These are phyloP conservation scores for Dyspetes luteomarginatus DNA, from an alignment of 2,888 invertebrate species.

Conservation along the genomic window DNA sequence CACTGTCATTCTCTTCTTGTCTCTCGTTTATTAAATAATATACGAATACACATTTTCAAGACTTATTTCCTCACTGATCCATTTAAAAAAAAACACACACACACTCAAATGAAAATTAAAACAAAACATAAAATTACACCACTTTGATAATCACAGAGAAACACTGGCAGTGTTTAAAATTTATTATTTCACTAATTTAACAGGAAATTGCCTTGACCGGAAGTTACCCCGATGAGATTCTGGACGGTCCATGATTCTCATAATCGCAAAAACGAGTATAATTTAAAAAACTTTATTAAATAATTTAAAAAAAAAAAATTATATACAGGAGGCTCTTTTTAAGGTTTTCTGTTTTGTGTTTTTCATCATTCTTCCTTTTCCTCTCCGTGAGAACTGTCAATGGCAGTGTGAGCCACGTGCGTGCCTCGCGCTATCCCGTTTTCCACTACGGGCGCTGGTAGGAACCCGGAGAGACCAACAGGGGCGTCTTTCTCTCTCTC, in stretches of 20 bases:
- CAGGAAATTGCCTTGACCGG: neutral
- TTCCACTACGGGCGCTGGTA: constrained; percentile 67
- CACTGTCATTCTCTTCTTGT: too few species aligned
- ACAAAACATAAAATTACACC: too few species aligned
- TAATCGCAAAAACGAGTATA: neutral
- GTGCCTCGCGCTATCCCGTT: constrained; percentile 68
- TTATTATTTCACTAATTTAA: neutral
- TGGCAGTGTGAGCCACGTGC: constrained; percentile 69
- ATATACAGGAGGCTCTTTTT: neutral
- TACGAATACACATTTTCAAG: neutral
- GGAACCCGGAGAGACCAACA: constrained; percentile 47
- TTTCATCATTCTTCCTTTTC: constrained; percentile 19
- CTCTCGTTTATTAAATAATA: too few species aligned
- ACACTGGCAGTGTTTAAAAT: neutral
- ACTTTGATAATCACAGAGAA: too few species aligned
- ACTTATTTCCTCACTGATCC: neutral
- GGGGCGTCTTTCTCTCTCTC: constrained; percentile 53
- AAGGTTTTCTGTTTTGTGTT: constrained; percentile 16
- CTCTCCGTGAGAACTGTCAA: constrained; percentile 66
- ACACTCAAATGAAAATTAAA: too few species aligned
- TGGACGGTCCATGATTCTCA: neutral
- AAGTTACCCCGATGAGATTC: neutral
- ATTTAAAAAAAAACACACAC: neutral
- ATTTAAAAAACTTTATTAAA: neutral
- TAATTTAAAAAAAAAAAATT: neutral